A percentile compares a stretch with the other conserved stretches of the same genome.
Conservation (phyloP, 2,113 vertebrate species). For the Pardalotus punctatus region DNA sequence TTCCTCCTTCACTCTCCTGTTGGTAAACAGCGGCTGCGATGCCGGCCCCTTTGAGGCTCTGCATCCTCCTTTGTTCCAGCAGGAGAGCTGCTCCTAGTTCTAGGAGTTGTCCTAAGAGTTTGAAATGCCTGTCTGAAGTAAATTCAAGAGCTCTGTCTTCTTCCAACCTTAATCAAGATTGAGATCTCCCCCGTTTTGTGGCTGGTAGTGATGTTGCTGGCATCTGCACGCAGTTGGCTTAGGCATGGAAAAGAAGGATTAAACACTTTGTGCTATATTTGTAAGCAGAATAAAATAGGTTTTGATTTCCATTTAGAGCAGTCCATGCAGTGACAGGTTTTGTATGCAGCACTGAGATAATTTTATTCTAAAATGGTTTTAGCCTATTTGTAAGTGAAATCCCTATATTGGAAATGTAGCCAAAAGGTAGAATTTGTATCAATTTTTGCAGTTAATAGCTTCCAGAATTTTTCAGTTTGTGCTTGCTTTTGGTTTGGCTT, state of each 20-base stretch:
- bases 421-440: not conserved
- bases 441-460: not conserved
- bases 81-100: not conserved
- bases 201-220: not conserved
- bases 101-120: not conserved
- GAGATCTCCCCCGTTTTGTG: not conserved
- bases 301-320: constrained; percentile 38
- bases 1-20: not conserved
- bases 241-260: constrained; percentile 47
- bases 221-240: not conserved
- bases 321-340: not conserved
- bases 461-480: not conserved
- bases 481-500: not conserved
- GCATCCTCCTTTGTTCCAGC: not conserved
- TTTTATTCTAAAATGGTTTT: not conserved
- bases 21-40: not conserved
- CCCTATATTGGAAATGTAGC: not conserved
- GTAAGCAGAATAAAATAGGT: constrained; percentile 32
- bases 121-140: not conserved
- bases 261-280: constrained; percentile 50
- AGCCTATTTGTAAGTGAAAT: not conserved
- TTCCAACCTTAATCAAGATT: not conserved
- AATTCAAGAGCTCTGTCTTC: not conserved
- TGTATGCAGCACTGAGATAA: not conserved
- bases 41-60: not conserved